Evolutionary conservation across 2,113 vertebrate species (phyloP).

Genomic region (Microcebus griseorufus): DNA sequence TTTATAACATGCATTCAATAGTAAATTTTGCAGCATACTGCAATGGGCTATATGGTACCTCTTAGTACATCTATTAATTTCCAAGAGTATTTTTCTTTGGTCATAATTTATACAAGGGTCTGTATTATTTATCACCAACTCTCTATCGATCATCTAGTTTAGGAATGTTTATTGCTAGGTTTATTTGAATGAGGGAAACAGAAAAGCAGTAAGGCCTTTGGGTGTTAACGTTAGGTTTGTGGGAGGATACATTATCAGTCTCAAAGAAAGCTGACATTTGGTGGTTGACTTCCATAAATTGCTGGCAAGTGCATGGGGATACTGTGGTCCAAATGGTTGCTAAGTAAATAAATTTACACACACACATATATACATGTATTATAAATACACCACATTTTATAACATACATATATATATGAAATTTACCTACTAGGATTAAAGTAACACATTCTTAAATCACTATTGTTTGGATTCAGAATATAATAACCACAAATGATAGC

Average conservation of each 20-base stretch:
- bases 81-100: slow-evolving; percentile 68
- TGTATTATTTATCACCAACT: slow-evolving; percentile 73
- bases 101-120: slow-evolving; percentile 66
- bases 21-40: slow-evolving; percentile 68
- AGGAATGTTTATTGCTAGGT: slow-evolving; percentile 73
- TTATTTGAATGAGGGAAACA: slow-evolving; percentile 68
- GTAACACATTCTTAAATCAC: background rate
- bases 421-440: slow-evolving; percentile 21
- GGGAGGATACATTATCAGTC: slow-evolving; percentile 42
- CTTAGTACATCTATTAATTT: slow-evolving; percentile 79
- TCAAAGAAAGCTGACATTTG: slow-evolving; percentile 58
- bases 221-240: background rate
- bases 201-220: slow-evolving; percentile 48
- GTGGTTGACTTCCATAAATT: background rate
- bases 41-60: slow-evolving; percentile 55
- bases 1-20: slow-evolving; percentile 72
- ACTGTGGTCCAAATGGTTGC: background rate
- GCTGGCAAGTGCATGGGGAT: background rate
- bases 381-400: background rate
- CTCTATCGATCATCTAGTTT: slow-evolving; percentile 74
- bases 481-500: too few relatives aligned
- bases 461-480: background rate
- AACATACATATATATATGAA: background rate
- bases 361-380: background rate
- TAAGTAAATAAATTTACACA: background rate